These are phyloP conservation scores for Dasypolia templi DNA, from an alignment of 2,888 invertebrate genomes.

Conservation along the genomic window DNA sequence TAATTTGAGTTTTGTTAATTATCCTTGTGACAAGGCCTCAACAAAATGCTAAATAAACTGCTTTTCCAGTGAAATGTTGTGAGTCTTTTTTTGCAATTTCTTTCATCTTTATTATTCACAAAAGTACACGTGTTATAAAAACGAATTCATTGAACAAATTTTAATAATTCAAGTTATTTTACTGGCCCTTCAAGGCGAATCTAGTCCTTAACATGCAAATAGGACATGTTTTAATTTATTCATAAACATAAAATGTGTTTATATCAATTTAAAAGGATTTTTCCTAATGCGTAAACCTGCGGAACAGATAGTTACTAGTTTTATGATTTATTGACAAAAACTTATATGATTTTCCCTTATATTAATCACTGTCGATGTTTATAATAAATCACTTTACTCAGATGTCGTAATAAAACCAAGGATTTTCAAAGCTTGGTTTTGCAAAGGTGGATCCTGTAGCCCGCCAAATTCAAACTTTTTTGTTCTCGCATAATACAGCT, in stretches of 20 bases:
- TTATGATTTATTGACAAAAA: conserved; percentile 13
- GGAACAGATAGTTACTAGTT: neutral
- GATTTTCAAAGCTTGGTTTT: conserved; percentile 18
- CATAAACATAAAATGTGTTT: neutral
- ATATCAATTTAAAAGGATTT: neutral
- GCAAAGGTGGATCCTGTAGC: too few relatives aligned
- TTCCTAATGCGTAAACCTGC: neutral
- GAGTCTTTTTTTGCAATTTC: neutral
- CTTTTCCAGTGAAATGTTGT: neutral
- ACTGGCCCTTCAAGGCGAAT: neutral
- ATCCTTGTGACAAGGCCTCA: conserved; percentile 4
- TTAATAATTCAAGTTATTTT: too few relatives aligned
- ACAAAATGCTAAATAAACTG: neutral
- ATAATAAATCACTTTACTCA: neutral
- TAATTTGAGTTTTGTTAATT: conserved; percentile 13
- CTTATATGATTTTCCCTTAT: conserved; percentile 21
- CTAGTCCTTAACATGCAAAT: neutral
- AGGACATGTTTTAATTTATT: conserved; percentile 12
- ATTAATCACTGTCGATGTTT: conserved; percentile 16
- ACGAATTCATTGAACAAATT: too few relatives aligned
- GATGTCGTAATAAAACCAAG: neutral
- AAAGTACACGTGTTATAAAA: too few relatives aligned
- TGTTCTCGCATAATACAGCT: too few relatives aligned
- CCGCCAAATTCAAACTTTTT: too few relatives aligned
- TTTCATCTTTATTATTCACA: neutral